Evolutionary conservation across 53 echinoderm and acorn worm species (phyloP), one percentile per base, ranked within the genome.

Genomic region (Antedon mediterranea): DNA sequence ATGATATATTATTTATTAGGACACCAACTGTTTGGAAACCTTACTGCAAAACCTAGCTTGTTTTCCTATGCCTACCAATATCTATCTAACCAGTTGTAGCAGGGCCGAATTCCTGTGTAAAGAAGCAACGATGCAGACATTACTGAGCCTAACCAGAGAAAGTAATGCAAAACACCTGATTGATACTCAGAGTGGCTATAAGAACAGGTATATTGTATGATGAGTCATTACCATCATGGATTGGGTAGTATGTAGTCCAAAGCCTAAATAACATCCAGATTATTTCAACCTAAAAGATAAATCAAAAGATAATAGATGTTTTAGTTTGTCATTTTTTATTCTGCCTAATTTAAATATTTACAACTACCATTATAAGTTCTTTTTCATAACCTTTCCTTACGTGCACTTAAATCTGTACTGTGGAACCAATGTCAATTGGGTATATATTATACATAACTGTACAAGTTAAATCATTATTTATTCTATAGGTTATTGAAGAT

Each of bases 401-500:
- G n/a, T n/a, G n/a, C n/a, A n/a, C n/a, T n/a, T n/a, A n/a, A n/a
- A n/a, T n/a, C n/a, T n/a, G n/a, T n/a, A n/a, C n/a, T n/a, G n/a
- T n/a, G n/a, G n/a, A 78, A 57, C 4, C 15, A 5, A 7, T 28
- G 72, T 72, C 4, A 72, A 4, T 37, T 37, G 37, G 4, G 4
- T 37, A 11, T 11, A 6, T 6, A 6, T 11, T 6, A 6, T 37
- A 37, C n/a, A n/a, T n/a, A n/a, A n/a, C 4, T 6, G 11, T 37
- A 37, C 4, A 37, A 37, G 37, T 37, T 6, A 11, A 37, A 37
- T 37, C 6, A 37, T 6, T 37, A 37, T 37, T 37, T 37, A n/a
- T n/a, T n/a, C 34, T 37, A 27, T 79, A 94, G 94, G 32, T 33
- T 90, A 32, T 31, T 83, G 42, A 89, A 76, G 79, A 33, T 94